Base-by-base conservation (phyloP, 2,888 invertebrate species). In the Nudaria mundana region DNA sequence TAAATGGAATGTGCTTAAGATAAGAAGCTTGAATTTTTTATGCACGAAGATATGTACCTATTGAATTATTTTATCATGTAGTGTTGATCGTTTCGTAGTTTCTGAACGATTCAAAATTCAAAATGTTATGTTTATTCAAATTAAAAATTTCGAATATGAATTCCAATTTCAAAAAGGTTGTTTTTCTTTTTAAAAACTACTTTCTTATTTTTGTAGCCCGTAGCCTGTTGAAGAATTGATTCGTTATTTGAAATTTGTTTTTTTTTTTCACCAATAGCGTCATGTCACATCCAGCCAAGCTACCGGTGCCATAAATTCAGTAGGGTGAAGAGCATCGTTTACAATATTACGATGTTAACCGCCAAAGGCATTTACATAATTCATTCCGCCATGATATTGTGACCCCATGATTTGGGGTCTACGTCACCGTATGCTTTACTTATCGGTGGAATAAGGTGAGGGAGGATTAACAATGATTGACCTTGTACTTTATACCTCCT, bases 271-370 rank as follows among this genome's bases (percentile, higher is more conserved):
- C n/a, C 1, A 20, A 16, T 23, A 16, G 8, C 11, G 7, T 10
- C n/a, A 16, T 34, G 18, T 36, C 56, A 25, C 26, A 44, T 61
- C 61, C 28, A 60, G 51, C 6, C 3, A 15, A 37, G 5, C 5
- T 4, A 15, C 13, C 24, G 26, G 11, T 13, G 12, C 37, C 22
- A 7, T 36, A 48, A 26, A 32, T 35, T 16, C 25, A 41, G 40
- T 44, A 40, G 68, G 75, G 76, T 65, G 66, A 63, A 68, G 71
- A 69, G 85, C 83, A 83, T 85, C 87, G 79, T 76, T 85, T 84
- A 85, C 84, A 83, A 84, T 86, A 88, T 87, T 83, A 86, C 82
- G 81, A 82, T 80, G 85, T 86, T 85, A 88, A 86, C 86, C 85
- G 76, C 84, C 69, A 68, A 60, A 71, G 73, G 69, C 74, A 87